Evolutionary conservation across 2,888 invertebrate genomes (phyloP).

Genomic region (Dione vanillae): DNA sequence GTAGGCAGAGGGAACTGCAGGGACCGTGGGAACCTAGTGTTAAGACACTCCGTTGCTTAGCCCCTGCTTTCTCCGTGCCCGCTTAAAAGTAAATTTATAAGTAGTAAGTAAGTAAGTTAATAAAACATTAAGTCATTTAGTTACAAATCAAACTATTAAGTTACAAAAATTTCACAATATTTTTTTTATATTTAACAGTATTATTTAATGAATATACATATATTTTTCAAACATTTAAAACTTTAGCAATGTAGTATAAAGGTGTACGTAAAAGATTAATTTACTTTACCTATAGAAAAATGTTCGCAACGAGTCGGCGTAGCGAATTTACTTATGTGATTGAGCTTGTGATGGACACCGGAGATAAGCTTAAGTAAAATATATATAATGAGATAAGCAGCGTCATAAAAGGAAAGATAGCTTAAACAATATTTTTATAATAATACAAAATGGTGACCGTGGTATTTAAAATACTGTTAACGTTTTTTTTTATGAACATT

Average conservation of each 20-base stretch:
- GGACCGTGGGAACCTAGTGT: no score
- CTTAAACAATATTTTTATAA: not conserved
- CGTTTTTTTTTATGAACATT: no score
- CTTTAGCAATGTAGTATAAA: not conserved
- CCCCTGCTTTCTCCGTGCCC: no score
- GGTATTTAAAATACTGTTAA: not conserved
- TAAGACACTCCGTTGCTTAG: no score
- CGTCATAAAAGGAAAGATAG: not conserved
- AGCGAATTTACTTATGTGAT: conserved; percentile 37
- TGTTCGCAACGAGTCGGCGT: conserved; percentile 29
- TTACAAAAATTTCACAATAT: no score
- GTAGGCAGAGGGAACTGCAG: no score
- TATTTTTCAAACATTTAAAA: not conserved
- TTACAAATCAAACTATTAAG: no score
- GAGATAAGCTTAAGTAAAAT: conserved; percentile 7
- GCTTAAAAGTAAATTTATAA: no score
- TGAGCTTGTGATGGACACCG: not conserved
- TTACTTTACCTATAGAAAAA: conserved; percentile 13
- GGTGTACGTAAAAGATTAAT: not conserved
- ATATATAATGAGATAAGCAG: not conserved
- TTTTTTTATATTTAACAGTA: no score
- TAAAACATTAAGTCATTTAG: no score
- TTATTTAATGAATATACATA: no score
- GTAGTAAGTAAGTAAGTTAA: no score
- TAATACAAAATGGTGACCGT: not conserved